Evolutionary conservation across 2,888 invertebrate species (phyloP).

Genomic region (Ichneumoninae sp.): DNA sequence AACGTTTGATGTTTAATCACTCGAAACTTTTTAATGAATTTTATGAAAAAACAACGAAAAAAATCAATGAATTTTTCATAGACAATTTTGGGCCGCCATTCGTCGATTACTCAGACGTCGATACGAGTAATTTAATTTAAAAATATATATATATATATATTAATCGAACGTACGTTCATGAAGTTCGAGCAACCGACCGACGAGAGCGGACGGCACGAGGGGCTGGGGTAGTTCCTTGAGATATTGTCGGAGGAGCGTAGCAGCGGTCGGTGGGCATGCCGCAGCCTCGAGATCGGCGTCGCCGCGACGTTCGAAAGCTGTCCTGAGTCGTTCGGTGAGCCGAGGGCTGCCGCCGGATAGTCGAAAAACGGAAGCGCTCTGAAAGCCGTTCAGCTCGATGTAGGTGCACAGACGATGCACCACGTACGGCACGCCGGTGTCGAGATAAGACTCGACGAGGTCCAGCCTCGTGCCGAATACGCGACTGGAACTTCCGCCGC

Average conservation of each 20-base stretch:
- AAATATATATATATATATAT: background rate
- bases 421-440: slow-evolving; percentile 83
- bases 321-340: slow-evolving; percentile 85
- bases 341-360: slow-evolving; percentile 86
- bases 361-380: slow-evolving; percentile 83
- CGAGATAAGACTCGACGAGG: slow-evolving; percentile 79
- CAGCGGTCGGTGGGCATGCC: slow-evolving; percentile 86
- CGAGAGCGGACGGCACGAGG: slow-evolving; percentile 84
- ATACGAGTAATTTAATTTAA: background rate
- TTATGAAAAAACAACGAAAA: background rate
- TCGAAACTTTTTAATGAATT: no score
- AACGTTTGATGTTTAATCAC: no score
- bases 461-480: slow-evolving; percentile 82
- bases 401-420: slow-evolving; percentile 84
- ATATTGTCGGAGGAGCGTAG: slow-evolving; percentile 86
- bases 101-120: no score
- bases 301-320: slow-evolving; percentile 85
- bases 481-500: slow-evolving; percentile 74
- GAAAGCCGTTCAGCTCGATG: slow-evolving; percentile 83
- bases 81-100: no score
- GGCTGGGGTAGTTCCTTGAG: slow-evolving; percentile 86
- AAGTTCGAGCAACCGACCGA: slow-evolving; percentile 80
- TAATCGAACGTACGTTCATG: slow-evolving; percentile 78
- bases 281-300: slow-evolving; percentile 85
- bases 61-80: no score